Base-by-base conservation (phyloP, 2,888 invertebrate species). In the Tinea pellionella region DNA sequence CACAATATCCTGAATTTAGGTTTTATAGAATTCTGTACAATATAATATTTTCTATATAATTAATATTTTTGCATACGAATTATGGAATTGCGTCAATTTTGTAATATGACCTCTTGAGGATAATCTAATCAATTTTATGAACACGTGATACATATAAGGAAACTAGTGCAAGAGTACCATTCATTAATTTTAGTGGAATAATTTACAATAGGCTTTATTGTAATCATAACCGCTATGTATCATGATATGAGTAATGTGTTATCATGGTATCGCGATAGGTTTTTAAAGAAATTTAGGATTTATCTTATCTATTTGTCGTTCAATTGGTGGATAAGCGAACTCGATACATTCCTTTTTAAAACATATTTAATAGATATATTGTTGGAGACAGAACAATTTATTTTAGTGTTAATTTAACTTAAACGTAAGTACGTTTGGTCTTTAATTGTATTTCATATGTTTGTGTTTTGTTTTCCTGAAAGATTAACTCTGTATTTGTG, bases 291-390 rank as follows among this genome's bases (percentile, higher is more conserved):
- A 24, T 12, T 53, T 47, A 53, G 7, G 13, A 24, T 16, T 12
- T 53, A 53, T 53, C 53, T 53, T 24, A 53, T 53, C 53, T 18
- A 4, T 53, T 12, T 13, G 18, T 53, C 18, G 19, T 18, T 12
- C 53, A 53, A 53, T 53, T 53, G 53, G 53, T 24, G 19, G 53
- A 53, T 53, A 53, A 53, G 53, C 53, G 12, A 24, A 9, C 11
- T 53, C 19, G 24, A 11, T 12, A 53, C 24, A 53, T 53, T 24
- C 53, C 53, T 53, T 9, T n/a, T 18, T 53, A 9, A 24, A 24
- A 53, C 53, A 53, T 53, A 53, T 51, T 51, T 16, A 53, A 53
- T 24, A 53, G 53, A 53, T n/a, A 24, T 53, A 53, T 53, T 24
- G 53, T 53, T 53, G 53, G 19, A n/a, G 18, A 18, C 53, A 2